Percentiles rank a stretch among this genome's conserved stretches.
These are phyloP conservation scores for Pentalonia nigronervosa DNA, from an alignment of 1,140 invertebrate genomes.

Conservation along the genomic window DNA sequence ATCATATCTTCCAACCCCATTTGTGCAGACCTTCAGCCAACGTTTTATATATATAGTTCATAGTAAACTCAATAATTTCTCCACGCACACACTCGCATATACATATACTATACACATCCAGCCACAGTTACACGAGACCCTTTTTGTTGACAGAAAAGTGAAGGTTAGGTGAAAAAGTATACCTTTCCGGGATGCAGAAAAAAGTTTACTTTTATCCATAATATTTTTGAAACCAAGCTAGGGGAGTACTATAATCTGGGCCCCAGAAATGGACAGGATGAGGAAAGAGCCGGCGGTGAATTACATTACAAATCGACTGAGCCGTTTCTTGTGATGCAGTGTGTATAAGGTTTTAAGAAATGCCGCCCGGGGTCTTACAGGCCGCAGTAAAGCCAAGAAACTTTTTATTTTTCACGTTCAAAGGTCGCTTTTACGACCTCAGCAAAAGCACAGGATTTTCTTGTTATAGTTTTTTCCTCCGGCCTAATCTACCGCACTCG, in stretches of 20 bases:
- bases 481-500: constrained; percentile 34
- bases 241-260: constrained; percentile 48
- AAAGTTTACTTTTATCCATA: constrained; percentile 55
- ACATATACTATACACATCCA: not conserved
- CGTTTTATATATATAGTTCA: not conserved
- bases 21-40: not conserved
- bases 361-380: not conserved
- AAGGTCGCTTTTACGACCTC: constrained; percentile 56
- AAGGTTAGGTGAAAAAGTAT: constrained; percentile 33
- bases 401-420: constrained; percentile 57
- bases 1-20: not conserved
- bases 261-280: constrained; percentile 18
- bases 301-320: constrained; percentile 56
- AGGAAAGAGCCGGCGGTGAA: constrained; percentile 24
- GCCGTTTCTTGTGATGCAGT: constrained; percentile 28
- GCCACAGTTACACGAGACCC: constrained; percentile 7
- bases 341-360: constrained; percentile 49
- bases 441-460: constrained; percentile 31
- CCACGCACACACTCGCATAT: not conserved
- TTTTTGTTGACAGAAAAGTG: constrained; percentile 52
- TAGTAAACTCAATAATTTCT: constrained; percentile 41
- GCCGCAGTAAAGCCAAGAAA: constrained; percentile 37
- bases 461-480: constrained; percentile 48
- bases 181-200: not conserved
- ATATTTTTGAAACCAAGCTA: constrained; percentile 35